Conservation (phyloP, 2,888 invertebrate genomes). For the Globia sparganii region DNA sequence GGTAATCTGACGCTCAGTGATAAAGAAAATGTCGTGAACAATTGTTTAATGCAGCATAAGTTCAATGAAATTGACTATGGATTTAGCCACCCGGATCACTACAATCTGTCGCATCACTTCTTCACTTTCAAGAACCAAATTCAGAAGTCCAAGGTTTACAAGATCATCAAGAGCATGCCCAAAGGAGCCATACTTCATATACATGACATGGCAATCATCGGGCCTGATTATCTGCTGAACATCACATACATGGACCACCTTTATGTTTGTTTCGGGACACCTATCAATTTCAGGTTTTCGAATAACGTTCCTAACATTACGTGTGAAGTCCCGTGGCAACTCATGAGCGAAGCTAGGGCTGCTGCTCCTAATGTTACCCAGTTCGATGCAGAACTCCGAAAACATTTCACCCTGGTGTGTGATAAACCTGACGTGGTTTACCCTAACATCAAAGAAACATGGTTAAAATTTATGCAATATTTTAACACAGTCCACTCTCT, state of each 20-base stretch:
- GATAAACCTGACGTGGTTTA: constrained; percentile 86
- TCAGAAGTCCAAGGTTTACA: constrained; percentile 91
- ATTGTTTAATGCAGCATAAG: constrained; percentile 91
- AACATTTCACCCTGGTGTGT: constrained; percentile 90
- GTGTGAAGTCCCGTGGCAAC: constrained; percentile 84
- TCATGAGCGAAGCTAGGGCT: constrained; percentile 84
- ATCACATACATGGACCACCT: constrained; percentile 91
- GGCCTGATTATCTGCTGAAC: constrained; percentile 91
- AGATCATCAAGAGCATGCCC: constrained; percentile 92
- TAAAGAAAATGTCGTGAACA: constrained; percentile 89
- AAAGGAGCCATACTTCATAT: constrained; percentile 94
- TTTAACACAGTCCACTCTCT: constrained; percentile 90
- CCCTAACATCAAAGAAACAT: constrained; percentile 89
- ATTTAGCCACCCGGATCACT: constrained; percentile 89
- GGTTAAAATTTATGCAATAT: constrained; percentile 90
- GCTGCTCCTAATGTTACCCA: constrained; percentile 77
- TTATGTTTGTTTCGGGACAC: constrained; percentile 86
- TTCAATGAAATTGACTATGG: constrained; percentile 89
- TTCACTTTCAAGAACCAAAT: constrained; percentile 91
- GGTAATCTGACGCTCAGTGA: constrained; percentile 85
- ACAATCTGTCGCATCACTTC: constrained; percentile 92
- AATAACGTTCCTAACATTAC: constrained; percentile 68
- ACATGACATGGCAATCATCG: constrained; percentile 92
- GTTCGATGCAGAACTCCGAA: constrained; percentile 89
- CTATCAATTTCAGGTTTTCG: constrained; percentile 76